Conservation (phyloP, 2,888 invertebrate species). For the Lasiommata megera region DNA sequence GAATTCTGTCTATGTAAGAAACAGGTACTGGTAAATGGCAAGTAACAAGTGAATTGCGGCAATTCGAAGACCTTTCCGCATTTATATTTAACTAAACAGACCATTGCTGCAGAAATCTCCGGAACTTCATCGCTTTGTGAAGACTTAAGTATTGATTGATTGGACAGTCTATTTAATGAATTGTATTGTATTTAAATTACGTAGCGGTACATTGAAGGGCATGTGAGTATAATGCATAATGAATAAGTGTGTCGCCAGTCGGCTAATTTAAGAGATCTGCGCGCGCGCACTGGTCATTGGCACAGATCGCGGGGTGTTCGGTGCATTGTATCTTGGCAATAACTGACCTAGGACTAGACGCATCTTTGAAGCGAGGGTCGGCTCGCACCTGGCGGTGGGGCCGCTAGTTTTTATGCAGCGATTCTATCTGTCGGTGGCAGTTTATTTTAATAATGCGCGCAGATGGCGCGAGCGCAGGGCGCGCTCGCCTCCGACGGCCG, state of each 20-base stretch:
- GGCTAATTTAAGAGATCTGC: neutral
- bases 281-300: constrained; percentile 52
- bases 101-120: no score
- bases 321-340: constrained; percentile 48
- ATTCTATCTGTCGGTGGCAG: constrained; percentile 61
- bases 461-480: constrained; percentile 69
- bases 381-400: constrained; percentile 64
- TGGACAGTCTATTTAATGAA: no score
- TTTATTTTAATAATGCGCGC: constrained; percentile 75
- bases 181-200: no score
- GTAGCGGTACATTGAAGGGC: no score
- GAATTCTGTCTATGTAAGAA: no score
- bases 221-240: neutral
- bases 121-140: no score
- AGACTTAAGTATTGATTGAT: no score
- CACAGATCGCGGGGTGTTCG: constrained; percentile 50
- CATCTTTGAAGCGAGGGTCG: constrained; percentile 51
- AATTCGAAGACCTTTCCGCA: no score
- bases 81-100: no score
- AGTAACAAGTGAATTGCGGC: no score
- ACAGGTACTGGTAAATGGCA: no score
- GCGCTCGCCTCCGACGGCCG: constrained; percentile 22
- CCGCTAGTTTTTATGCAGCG: constrained; percentile 57
- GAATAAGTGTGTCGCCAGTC: neutral
- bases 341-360: constrained; percentile 72